phyloP scores from a whole-genome alignment of 2,113 vertebrate species.

The Solenodon paradoxus region DNA sequence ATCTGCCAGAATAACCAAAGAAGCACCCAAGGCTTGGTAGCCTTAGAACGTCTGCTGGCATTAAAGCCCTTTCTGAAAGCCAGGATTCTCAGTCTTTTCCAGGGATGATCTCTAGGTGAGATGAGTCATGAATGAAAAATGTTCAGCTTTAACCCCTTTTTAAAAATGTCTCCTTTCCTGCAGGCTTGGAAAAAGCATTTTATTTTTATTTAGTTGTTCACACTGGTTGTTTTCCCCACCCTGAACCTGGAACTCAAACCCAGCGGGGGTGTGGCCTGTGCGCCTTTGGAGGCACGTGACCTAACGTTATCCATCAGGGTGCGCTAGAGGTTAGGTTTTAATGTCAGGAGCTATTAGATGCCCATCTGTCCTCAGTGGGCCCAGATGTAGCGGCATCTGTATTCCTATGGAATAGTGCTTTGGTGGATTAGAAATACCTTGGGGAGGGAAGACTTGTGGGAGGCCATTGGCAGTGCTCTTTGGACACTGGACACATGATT shows the following conservation, averaged over 20 bases:
- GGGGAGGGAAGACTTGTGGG: not conserved
- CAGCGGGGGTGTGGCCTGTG: no score
- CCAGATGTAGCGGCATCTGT: not conserved
- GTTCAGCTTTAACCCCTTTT: not conserved
- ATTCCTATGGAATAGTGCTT: accelerated
- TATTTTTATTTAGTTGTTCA: no score
- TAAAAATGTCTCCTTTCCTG: not conserved
- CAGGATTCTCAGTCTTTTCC: not conserved
- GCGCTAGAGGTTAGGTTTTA: not conserved
- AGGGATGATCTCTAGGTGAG: no score
- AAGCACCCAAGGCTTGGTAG: not conserved
- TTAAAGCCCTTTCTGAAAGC: not conserved
- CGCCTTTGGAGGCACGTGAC: no score
- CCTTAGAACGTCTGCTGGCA: not conserved
- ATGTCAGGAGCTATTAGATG: not conserved
- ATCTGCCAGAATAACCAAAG: not conserved
- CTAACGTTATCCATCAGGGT: no score
- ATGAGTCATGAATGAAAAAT: not conserved
- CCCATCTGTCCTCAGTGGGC: not conserved
- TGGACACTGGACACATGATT: accelerated
- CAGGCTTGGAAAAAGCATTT: no score
- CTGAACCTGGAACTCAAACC: no score
- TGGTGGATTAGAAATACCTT: not conserved
- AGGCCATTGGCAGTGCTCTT: not conserved
- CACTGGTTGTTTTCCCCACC: no score